These are phyloP conservation scores for Haemorhous mexicanus DNA, from an alignment of 2,113 vertebrate genomes.

Conservation along the genomic window DNA sequence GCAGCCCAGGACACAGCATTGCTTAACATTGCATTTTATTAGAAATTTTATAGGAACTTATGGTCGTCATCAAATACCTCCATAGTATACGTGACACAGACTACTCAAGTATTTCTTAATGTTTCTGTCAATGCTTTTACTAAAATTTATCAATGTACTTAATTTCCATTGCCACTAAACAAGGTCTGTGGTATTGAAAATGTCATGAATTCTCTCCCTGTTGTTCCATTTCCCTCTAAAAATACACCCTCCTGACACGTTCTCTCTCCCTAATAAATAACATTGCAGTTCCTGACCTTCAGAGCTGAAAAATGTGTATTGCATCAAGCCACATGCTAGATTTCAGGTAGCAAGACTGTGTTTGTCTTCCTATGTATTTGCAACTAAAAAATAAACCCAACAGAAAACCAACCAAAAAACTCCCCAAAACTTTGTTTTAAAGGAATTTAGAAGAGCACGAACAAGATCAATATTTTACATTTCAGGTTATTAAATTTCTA, in stretches of 20 bases:
- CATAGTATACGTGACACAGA: background rate
- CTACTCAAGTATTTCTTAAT: background rate
- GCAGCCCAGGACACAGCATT: background rate
- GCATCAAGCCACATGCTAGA: background rate
- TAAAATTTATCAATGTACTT: background rate
- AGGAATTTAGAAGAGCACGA: slow-evolving; percentile 35
- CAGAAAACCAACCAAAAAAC: background rate
- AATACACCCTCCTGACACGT: background rate
- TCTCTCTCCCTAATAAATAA: background rate
- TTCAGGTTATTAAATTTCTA: slow-evolving; percentile 62
- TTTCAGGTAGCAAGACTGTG: background rate
- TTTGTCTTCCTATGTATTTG: slow-evolving; percentile 26
- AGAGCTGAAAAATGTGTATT: background rate
- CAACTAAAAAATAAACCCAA: background rate
- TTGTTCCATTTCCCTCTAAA: background rate
- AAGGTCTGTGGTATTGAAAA: background rate
- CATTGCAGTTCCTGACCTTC: background rate
- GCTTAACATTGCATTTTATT: background rate
- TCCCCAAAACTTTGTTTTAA: background rate
- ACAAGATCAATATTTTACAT: slow-evolving; percentile 61
- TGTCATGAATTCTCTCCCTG: background rate
- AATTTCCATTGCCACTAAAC: background rate
- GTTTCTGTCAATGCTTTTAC: background rate
- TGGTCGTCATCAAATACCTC: background rate
- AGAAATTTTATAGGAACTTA: background rate